Percentiles rank a stretch among this genome's conserved stretches.
phyloP scores from a whole-genome alignment of 2,113 vertebrate genomes.

The Euleptes europaea region DNA sequence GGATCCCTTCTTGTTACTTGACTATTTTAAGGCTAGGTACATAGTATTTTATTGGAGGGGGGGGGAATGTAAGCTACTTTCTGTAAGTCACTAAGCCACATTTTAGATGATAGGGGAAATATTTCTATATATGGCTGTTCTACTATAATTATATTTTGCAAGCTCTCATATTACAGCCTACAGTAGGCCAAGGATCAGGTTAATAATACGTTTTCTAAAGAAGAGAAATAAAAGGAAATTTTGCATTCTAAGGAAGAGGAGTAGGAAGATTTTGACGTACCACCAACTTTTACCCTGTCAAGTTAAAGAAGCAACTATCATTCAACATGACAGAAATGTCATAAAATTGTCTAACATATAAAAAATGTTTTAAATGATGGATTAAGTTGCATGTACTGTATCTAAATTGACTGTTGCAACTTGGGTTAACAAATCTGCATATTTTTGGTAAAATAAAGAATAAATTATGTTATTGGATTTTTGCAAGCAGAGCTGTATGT shows the following conservation, averaged over 20 bases:
- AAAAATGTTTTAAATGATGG: slow-evolving; percentile 17
- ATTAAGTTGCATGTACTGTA: slow-evolving; percentile 8
- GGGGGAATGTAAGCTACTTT: neutral
- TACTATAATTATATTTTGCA: slow-evolving; percentile 5
- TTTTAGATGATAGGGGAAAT: neutral
- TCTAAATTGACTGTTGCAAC: neutral
- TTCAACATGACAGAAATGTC: slow-evolving; percentile 12
- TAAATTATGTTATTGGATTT: neutral
- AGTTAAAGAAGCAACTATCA: slow-evolving; percentile 4
- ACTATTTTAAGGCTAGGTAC: too few species aligned
- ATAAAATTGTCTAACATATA: slow-evolving; percentile 6
- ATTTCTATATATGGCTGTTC: neutral
- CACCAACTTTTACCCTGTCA: slow-evolving; percentile 2
- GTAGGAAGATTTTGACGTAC: neutral
- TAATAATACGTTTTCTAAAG: neutral
- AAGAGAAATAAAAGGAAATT: slow-evolving; percentile 17
- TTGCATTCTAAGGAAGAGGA: neutral
- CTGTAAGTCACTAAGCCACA: too few species aligned
- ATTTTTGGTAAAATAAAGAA: neutral
- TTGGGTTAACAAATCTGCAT: neutral
- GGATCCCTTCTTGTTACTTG: too few species aligned
- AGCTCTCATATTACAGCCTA: neutral
- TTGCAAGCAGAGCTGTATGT: neutral
- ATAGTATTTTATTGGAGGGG: too few species aligned
- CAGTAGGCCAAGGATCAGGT: neutral